Evolutionary conservation across 2,113 vertebrate genomes (phyloP).

Genomic region (Leptobrachium leishanense): DNA sequence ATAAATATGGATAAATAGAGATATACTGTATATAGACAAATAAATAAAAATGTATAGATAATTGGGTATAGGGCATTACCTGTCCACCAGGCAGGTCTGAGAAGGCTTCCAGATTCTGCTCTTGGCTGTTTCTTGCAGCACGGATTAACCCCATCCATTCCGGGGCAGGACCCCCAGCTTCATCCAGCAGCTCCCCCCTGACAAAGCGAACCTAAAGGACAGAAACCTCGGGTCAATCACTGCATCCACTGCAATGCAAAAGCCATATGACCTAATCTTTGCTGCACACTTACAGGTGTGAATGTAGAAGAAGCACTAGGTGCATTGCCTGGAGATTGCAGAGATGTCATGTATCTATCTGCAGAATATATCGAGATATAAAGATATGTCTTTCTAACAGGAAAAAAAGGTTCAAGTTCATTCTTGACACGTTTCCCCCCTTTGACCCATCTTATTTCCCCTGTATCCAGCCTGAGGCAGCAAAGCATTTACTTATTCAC

Average conservation of each 20-base stretch:
- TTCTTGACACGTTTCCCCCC: neutral
- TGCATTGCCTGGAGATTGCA: too few relatives aligned
- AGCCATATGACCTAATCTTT: neutral
- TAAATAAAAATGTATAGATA: too few relatives aligned
- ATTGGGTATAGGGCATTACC: constrained; percentile 64
- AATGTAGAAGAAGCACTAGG: too few relatives aligned
- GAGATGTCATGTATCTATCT: too few relatives aligned
- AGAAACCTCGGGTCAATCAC: constrained; percentile 14
- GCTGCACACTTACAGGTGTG: neutral
- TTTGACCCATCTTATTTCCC: neutral
- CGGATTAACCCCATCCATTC: constrained; percentile 97
- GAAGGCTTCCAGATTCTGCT: constrained; percentile 93
- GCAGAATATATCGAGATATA: too few relatives aligned
- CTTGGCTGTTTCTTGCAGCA: constrained; percentile 87
- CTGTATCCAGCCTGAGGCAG: neutral
- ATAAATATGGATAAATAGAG: constrained; percentile 27
- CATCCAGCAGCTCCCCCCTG: constrained; percentile 90
- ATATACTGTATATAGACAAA: too few relatives aligned
- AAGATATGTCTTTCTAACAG: too few relatives aligned
- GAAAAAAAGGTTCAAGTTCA: neutral
- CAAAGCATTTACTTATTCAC: neutral
- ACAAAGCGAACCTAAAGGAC: constrained; percentile 84
- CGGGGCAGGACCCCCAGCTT: constrained; percentile 81
- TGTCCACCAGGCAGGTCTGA: constrained; percentile 95
- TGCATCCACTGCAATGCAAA: neutral